Base-by-base conservation (phyloP, 2,888 invertebrate species). In the Arctia plantaginis region DNA sequence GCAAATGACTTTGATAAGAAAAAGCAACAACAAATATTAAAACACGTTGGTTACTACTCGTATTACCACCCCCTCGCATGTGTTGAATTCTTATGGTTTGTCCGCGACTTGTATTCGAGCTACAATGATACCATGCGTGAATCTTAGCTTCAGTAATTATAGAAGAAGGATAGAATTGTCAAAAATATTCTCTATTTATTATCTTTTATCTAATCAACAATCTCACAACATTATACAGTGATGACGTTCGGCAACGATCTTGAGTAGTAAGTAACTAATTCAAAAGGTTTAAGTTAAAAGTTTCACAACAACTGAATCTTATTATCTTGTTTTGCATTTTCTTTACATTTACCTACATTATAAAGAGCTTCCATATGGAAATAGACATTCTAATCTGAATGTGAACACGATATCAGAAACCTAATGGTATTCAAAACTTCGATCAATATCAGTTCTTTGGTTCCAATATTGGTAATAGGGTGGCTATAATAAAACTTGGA, bases 401-500 rank as follows among this genome's bases (percentile, higher is more conserved):
- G 76, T 75, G 85, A 86, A 83, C 81, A 84, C 82, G 66, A 85
- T 85, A 87, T 86, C 85, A 82, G 86, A 86, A 55, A 41, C 27
- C 65, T 65, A 89, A 88, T 89, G 86, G 84, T 88, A 89, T 88
- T 88, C 88, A 90, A 87, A 89, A 86, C 85, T 87, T 83, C 75
- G 85, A 87, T 85, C 78, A 85, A 86, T 91, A 90, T 90, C 90
- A 88, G 88, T 89, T 89, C 88, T 88, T 88, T 87, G 89, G 87
- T 89, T 88, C 87, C 89, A 90, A 92, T 92, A 92, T 90, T 91
- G 91, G 91, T 92, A 92, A 93, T 92, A 92, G 90, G 91, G 89
- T 87, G 88, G 90, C 90, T 90, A 92, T 90, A 94, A 93, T 95
- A 94, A 93, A 94, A 95, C 94, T 95, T 95, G 90, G 90, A 94